Conservation (phyloP, 2,797 vertebrate species). For the Prunella strophiata region DNA sequence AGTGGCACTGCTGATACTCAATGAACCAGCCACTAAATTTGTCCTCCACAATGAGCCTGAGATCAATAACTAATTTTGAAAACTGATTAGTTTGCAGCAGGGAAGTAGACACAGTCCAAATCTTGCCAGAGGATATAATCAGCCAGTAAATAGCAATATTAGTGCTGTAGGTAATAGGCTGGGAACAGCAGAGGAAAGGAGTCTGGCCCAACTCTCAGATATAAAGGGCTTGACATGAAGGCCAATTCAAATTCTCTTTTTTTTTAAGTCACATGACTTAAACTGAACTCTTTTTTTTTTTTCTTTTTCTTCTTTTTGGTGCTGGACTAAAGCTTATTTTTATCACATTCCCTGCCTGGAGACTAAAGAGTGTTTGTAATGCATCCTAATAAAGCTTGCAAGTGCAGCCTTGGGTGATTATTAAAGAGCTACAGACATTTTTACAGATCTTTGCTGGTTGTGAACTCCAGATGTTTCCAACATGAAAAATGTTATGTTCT, state of each 20-base stretch:
- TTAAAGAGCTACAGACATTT: conserved; percentile 72
- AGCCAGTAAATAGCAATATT: conserved; percentile 87
- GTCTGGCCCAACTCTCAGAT: conserved; percentile 46
- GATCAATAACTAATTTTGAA: conserved; percentile 99
- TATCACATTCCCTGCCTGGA: conserved; percentile 34
- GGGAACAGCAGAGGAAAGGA: conserved; percentile 55
- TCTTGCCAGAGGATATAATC: conserved; percentile 96
- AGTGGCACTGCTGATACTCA: conserved; percentile 75
- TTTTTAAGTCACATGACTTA: conserved; percentile 46
- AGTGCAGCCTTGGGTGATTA: conserved; percentile 73
- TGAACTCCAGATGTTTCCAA: conserved; percentile 79
- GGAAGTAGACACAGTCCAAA: conserved; percentile 85
- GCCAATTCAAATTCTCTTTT: background rate
- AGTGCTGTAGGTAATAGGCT: conserved; percentile 77
- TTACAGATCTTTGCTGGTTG: conserved; percentile 71
- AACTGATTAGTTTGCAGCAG: conserved; percentile 96
- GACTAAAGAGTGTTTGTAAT: conserved; percentile 68
- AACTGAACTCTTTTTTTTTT: background rate
- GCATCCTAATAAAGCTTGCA: conserved; percentile 66
- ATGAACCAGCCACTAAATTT: conserved; percentile 86
- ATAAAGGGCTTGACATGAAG: conserved; percentile 55
- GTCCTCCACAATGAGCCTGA: conserved; percentile 77
- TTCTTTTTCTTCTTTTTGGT: background rate
- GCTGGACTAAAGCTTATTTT: conserved; percentile 64
- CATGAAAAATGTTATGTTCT: conserved; percentile 77